phyloP scores from a whole-genome alignment of 2,888 invertebrate species.

The Endomychus coccineus region DNA sequence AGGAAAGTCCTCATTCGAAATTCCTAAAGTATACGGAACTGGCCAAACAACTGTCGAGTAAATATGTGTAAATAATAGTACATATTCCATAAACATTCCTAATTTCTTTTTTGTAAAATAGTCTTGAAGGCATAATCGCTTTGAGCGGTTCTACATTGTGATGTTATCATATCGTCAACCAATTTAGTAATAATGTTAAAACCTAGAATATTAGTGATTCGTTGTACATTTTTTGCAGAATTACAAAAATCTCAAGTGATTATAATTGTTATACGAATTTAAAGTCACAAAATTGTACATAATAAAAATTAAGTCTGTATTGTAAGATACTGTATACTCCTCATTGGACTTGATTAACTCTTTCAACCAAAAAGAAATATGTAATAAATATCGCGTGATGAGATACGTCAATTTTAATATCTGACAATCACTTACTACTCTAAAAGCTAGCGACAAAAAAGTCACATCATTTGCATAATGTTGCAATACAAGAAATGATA shows the following conservation, averaged over 20 bases:
- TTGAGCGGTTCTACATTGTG: conserved; percentile 53
- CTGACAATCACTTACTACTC: too few species aligned
- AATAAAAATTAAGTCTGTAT: conserved; percentile 41
- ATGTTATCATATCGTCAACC: conserved; percentile 68
- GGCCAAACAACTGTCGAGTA: conserved; percentile 96
- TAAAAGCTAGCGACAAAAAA: too few species aligned
- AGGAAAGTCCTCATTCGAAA: conserved; percentile 93
- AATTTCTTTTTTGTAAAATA: conserved; percentile 28
- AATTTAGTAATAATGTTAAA: conserved; percentile 19
- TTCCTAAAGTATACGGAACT: conserved; percentile 97
- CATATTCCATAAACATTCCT: conserved; percentile 20
- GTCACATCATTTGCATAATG: too few species aligned
- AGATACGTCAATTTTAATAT: too few species aligned
- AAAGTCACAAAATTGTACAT: conserved; percentile 40
- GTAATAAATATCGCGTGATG: too few species aligned
- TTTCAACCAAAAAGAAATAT: too few species aligned
- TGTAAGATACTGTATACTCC: conserved; percentile 30
- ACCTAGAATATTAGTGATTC: conserved; percentile 7
- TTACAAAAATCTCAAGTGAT: conserved; percentile 41
- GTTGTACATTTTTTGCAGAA: conserved; percentile 19
- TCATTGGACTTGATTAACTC: conserved; percentile 9
- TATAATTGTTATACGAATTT: conserved; percentile 45
- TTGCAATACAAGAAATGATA: too few species aligned
- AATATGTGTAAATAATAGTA: conserved; percentile 69
- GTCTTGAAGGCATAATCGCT: conserved; percentile 34